These are phyloP conservation scores for Virgularia gustaviana DNA, from an alignment of 92 coral and sea anemone species.

Conservation along the genomic window DNA sequence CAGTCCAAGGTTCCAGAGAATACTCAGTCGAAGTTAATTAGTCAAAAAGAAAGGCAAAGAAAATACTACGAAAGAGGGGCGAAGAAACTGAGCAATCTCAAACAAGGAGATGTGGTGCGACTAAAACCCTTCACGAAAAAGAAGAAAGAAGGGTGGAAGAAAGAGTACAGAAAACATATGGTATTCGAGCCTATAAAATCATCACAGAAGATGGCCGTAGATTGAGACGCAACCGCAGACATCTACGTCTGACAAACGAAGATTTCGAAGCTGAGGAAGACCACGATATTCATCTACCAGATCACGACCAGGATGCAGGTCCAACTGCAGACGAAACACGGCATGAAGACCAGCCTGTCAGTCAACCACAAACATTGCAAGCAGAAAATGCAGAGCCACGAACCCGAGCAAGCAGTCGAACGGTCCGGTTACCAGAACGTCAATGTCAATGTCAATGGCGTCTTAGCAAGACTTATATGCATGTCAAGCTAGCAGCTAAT, in stretches of 20 bases:
- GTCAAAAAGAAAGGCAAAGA: slow-evolving; percentile 23
- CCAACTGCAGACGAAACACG: neutral
- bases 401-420: neutral
- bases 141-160: slow-evolving; percentile 23
- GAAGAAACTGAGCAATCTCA: slow-evolving; percentile 10
- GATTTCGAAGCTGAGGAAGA: neutral
- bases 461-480: too few species aligned
- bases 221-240: slow-evolving; percentile 26
- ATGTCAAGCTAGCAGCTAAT: too few species aligned
- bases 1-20: slow-evolving; percentile 14
- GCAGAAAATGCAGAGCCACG: neutral
- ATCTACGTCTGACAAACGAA: slow-evolving; percentile 26
- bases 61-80: slow-evolving; percentile 26
- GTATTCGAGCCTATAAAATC: slow-evolving; percentile 26
- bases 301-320: neutral
- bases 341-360: neutral
- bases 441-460: neutral
- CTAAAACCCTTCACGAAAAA: slow-evolving; percentile 9
- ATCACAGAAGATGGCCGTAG: slow-evolving; percentile 20
- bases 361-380: too few species aligned
- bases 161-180: slow-evolving; percentile 20
- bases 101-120: slow-evolving; percentile 32
- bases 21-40: neutral
- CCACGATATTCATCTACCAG: slow-evolving; percentile 2
- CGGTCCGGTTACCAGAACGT: neutral